These are phyloP conservation scores for Taxidea taxus DNA, from an alignment of 2,113 vertebrate genomes.

Conservation along the genomic window DNA sequence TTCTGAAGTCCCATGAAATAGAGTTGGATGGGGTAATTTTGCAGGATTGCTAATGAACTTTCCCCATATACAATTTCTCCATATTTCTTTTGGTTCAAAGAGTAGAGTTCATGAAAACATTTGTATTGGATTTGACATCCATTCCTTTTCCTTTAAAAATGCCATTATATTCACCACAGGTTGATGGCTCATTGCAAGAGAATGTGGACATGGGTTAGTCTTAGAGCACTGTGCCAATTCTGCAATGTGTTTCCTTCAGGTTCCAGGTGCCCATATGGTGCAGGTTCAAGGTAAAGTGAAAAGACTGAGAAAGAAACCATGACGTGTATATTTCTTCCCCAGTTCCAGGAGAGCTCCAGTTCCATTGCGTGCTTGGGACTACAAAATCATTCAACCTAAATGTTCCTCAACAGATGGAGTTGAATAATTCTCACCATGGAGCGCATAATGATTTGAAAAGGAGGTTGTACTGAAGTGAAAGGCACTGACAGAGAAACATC, in stretches of 20 bases:
- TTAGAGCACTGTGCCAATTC: background rate
- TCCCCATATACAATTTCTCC: background rate
- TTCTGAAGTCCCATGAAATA: background rate
- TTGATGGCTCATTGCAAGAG: background rate
- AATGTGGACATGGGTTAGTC: background rate
- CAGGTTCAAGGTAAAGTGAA: background rate
- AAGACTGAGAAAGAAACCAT: background rate
- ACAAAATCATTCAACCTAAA: background rate
- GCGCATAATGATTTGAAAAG: background rate
- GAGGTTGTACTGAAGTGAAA: background rate
- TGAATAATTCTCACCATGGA: background rate
- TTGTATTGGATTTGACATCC: background rate
- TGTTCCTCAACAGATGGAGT: background rate
- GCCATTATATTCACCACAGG: background rate
- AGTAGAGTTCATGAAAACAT: conserved; percentile 18
- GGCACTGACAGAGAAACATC: background rate
- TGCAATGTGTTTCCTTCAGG: background rate
- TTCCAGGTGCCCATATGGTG: background rate
- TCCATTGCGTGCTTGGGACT: background rate
- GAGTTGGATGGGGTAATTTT: background rate
- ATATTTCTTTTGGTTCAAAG: background rate
- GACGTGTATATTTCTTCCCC: background rate
- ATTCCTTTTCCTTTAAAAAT: conserved; percentile 22
- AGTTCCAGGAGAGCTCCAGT: background rate
- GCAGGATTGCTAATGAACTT: background rate